A percentile compares a stretch with the other conserved stretches of the same genome.
Evolutionary conservation across 1,140 invertebrate genomes (phyloP).

Genomic region (Eufriesea mexicana): DNA sequence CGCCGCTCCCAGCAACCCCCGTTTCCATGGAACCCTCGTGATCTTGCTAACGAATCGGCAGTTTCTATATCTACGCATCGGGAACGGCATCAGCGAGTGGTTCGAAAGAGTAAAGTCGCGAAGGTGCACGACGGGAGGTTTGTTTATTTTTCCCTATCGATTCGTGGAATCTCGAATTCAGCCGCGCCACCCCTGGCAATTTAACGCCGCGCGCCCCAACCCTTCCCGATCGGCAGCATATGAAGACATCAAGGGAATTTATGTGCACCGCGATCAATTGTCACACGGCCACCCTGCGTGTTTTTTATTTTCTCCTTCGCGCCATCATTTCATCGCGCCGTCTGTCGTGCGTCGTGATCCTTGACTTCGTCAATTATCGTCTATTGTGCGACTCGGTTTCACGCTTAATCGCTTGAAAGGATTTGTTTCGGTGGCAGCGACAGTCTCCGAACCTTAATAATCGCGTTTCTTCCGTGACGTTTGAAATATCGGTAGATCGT

Average conservation of each 20-base stretch:
- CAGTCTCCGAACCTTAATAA: background rate
- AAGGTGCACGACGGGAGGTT: background rate
- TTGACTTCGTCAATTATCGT: slow-evolving; percentile 40
- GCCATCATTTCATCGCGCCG: slow-evolving; percentile 48
- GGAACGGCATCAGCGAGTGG: background rate
- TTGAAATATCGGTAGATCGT: background rate
- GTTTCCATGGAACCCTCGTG: background rate
- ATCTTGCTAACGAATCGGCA: background rate
- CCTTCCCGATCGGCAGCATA: slow-evolving; percentile 72
- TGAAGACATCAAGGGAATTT: slow-evolving; percentile 79
- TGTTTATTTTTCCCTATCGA: slow-evolving; percentile 26
- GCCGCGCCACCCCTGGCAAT: slow-evolving; percentile 16
- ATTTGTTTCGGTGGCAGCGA: slow-evolving; percentile 23
- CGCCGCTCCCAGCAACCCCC: too few relatives aligned
- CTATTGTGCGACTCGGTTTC: slow-evolving; percentile 42
- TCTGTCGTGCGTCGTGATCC: slow-evolving; percentile 41
- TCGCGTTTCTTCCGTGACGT: background rate
- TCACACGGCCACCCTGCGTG: slow-evolving; percentile 63
- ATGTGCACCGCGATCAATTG: slow-evolving; percentile 75
- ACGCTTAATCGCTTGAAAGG: slow-evolving; percentile 37
- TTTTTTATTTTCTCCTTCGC: slow-evolving; percentile 37
- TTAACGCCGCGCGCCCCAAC: slow-evolving; percentile 46
- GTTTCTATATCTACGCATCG: background rate
- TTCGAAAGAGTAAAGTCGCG: background rate
- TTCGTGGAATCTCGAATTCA: slow-evolving; percentile 17